Conservation (phyloP, 1,140 invertebrate species). For the Drosophila lacertosa region DNA sequence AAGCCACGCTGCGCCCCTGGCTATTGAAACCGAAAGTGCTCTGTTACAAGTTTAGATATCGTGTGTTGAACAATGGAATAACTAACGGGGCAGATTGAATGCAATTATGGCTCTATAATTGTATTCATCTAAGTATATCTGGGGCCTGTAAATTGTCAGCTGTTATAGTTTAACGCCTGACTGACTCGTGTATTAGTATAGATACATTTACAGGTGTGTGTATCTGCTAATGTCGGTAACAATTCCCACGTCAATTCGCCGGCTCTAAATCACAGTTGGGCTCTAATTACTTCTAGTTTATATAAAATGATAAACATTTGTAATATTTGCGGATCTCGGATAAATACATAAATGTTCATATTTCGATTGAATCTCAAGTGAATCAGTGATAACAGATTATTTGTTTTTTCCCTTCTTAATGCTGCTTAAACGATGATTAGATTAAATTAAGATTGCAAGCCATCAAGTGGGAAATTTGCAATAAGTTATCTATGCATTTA, state of each 20-base stretch:
- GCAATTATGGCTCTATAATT: conserved; percentile 58
- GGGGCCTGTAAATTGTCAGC: conserved; percentile 52
- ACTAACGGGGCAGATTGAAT: conserved; percentile 20
- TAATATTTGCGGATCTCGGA: too few species aligned
- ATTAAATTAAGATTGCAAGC: conserved; percentile 13
- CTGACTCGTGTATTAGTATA: conserved; percentile 30
- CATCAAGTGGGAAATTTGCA: conserved; percentile 16
- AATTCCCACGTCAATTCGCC: conserved; percentile 61
- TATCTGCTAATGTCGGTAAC: conserved; percentile 17
- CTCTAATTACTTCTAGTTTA: conserved; percentile 42
- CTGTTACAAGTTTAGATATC: conserved; percentile 38
- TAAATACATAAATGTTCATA: not conserved
- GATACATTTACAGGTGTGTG: conserved; percentile 11
- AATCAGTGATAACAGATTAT: too few species aligned
- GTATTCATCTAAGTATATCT: conserved; percentile 44
- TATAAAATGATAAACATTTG: conserved; percentile 16
- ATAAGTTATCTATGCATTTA: conserved; percentile 7
- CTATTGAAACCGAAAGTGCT: conserved; percentile 66
- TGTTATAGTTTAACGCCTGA: conserved; percentile 71
- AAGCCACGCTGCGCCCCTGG: conserved; percentile 33
- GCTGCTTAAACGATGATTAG: conserved; percentile 22
- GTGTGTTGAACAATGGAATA: conserved; percentile 55
- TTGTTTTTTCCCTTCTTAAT: not conserved
- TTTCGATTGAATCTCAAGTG: too few species aligned
- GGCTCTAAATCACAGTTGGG: conserved; percentile 32